Evolutionary conservation across 2,113 vertebrate species (phyloP).

Genomic region (Cyphomyrus plagiostoma): DNA sequence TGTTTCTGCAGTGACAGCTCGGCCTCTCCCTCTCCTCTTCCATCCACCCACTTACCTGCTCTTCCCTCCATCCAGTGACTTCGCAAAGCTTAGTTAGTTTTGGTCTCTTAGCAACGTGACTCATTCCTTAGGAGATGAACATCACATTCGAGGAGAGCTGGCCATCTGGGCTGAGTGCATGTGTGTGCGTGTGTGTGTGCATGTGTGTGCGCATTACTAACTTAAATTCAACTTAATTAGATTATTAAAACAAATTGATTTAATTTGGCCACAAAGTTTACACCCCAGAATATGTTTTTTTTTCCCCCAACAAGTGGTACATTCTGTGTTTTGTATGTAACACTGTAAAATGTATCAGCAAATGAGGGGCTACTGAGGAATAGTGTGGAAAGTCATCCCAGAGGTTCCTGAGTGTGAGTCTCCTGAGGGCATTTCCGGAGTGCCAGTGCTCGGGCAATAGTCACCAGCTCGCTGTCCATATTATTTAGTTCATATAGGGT

Average conservation of each 20-base stretch:
- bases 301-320: neutral
- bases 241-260: neutral
- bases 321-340: neutral
- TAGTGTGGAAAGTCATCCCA: neutral
- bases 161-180: neutral
- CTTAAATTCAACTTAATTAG: neutral
- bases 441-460: neutral
- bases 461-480: neutral
- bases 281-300: neutral
- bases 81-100: constrained; percentile 19
- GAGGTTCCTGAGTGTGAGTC: neutral
- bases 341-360: neutral
- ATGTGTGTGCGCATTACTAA: neutral
- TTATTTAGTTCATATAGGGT: neutral
- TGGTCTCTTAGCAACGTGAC: constrained; percentile 48
- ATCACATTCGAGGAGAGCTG: neutral
- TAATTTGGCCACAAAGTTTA: neutral
- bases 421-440: neutral
- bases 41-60: constrained; percentile 35
- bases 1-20: neutral
- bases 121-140: constrained; percentile 30
- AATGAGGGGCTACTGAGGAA: neutral
- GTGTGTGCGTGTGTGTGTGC: neutral
- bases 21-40: neutral
- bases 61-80: constrained; percentile 29